Conservation (phyloP, 1,140 invertebrate species). For the Drosophila elegans region DNA sequence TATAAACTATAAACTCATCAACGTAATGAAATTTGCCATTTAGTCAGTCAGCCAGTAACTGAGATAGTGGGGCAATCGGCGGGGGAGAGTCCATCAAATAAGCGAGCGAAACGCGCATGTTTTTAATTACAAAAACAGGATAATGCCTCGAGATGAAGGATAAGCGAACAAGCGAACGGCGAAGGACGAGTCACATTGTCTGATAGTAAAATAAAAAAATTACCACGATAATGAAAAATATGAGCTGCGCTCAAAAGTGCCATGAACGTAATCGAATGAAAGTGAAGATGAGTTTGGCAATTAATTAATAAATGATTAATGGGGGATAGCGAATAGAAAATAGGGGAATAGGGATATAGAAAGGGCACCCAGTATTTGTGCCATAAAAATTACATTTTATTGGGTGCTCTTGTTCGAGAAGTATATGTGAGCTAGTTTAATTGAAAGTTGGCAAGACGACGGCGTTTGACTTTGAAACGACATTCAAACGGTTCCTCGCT, state of each 20-base stretch:
- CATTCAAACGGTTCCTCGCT: constrained; percentile 60
- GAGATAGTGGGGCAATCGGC: too few relatives aligned
- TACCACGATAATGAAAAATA: constrained; percentile 61
- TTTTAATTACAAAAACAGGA: constrained; percentile 62
- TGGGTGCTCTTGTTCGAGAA: constrained; percentile 42
- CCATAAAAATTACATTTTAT: constrained; percentile 72
- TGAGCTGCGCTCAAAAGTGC: constrained; percentile 5
- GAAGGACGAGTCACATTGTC: constrained; percentile 54
- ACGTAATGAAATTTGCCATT: constrained; percentile 65
- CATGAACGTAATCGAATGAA: constrained; percentile 43
- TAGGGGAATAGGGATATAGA: neutral
- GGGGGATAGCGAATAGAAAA: neutral
- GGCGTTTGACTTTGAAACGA: constrained; percentile 75
- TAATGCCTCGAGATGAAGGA: constrained; percentile 20
- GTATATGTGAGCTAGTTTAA: constrained; percentile 58
- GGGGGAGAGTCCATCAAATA: constrained; percentile 62
- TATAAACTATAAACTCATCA: constrained; percentile 69
- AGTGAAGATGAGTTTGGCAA: constrained; percentile 36
- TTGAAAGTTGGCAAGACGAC: constrained; percentile 56
- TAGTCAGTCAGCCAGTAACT: constrained; percentile 32
- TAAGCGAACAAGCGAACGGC: constrained; percentile 1
- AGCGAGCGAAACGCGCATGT: constrained; percentile 54
- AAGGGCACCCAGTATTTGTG: constrained; percentile 5
- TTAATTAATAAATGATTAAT: constrained; percentile 52
- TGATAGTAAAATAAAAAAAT: constrained; percentile 54